Percentiles rank a stretch among this genome's conserved stretches.
Evolutionary conservation across 2,113 vertebrate genomes (phyloP).

Genomic region (Mastomys coucha): DNA sequence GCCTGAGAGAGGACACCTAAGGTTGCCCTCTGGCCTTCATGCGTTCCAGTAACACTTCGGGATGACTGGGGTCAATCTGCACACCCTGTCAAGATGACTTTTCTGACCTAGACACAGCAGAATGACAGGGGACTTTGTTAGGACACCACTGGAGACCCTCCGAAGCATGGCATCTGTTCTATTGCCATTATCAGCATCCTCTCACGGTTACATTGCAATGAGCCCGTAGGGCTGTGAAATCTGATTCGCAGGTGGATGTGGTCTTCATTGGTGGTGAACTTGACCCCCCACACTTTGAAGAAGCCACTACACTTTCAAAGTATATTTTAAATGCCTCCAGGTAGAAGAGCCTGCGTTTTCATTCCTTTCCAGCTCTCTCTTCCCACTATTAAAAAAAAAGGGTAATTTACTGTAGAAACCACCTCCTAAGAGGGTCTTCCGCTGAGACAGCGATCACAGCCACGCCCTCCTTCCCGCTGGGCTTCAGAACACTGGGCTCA

Average conservation of each 20-base stretch:
- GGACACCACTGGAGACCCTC: neutral
- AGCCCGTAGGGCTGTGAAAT: neutral
- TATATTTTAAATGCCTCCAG: conserved; percentile 26
- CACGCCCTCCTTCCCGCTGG: neutral
- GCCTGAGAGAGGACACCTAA: neutral
- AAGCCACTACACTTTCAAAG: neutral
- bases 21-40: neutral
- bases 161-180: neutral
- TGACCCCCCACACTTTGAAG: neutral
- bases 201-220: neutral
- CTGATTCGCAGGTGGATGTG: neutral
- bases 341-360: conserved; percentile 22
- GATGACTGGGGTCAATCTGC: neutral
- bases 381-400: neutral
- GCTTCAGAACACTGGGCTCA: neutral
- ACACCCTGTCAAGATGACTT: neutral
- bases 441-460: neutral
- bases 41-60: neutral
- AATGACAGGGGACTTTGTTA: neutral
- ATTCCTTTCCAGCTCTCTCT: neutral
- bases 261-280: neutral
- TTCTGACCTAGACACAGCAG: neutral
- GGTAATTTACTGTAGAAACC: neutral
- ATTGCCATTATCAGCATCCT: neutral
- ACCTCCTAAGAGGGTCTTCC: neutral